Evolutionary conservation across 1,140 invertebrate genomes (phyloP).

Genomic region (Lepidostoma basale): DNA sequence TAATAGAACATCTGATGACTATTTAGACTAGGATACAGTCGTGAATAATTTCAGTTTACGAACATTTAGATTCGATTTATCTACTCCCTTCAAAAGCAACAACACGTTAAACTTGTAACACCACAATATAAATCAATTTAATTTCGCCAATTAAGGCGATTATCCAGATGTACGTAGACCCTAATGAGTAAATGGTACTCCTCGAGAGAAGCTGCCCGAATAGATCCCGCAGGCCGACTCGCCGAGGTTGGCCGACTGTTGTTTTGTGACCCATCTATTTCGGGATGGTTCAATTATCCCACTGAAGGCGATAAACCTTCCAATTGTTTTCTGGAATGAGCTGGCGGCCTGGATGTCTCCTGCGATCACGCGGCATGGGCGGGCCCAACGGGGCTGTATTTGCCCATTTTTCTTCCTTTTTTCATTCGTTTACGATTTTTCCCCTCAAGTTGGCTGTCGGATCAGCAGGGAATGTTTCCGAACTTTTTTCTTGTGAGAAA

Average conservation of each 20-base stretch:
- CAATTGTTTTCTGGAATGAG: slow-evolving; percentile 41
- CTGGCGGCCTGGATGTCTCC: slow-evolving; percentile 14
- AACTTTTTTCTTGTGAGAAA: slow-evolving; percentile 18
- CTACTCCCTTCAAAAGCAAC: too few species aligned
- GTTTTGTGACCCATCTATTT: slow-evolving; percentile 38
- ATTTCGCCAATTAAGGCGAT: too few species aligned
- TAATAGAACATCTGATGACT: too few species aligned
- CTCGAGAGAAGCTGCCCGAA: too few species aligned
- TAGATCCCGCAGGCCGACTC: too few species aligned
- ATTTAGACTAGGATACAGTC: too few species aligned
- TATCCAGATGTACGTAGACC: too few species aligned
- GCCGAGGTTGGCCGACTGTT: neutral
- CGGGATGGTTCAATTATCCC: slow-evolving; percentile 45
- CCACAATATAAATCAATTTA: too few species aligned
- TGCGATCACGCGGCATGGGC: slow-evolving; percentile 14
- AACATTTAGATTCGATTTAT: too few species aligned
- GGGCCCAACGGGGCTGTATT: slow-evolving; percentile 16
- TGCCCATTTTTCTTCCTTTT: slow-evolving; percentile 12
- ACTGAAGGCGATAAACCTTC: slow-evolving; percentile 41
- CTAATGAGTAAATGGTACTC: too few species aligned
- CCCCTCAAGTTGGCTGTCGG: neutral
- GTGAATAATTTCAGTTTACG: too few species aligned
- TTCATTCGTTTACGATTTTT: slow-evolving; percentile 15
- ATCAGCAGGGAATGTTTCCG: neutral
- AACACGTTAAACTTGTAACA: too few species aligned